Evolutionary conservation across 2,113 vertebrate species (phyloP).

Genomic region (Gavialis gangeticus): DNA sequence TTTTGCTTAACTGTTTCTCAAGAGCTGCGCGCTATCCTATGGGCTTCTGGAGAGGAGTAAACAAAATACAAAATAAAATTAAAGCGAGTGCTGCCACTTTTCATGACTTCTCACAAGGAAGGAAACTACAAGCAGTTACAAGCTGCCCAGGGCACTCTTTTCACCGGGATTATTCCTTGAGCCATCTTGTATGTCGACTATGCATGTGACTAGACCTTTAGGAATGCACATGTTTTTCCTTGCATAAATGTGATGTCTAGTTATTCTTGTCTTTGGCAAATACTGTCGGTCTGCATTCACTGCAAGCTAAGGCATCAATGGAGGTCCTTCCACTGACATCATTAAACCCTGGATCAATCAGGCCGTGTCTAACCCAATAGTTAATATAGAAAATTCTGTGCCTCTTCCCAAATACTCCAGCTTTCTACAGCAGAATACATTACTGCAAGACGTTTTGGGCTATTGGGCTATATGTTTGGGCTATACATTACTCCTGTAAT

Average conservation of each 20-base stretch:
- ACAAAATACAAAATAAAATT: not conserved
- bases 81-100: not conserved
- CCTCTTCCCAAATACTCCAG: not conserved
- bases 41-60: no score
- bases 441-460: not conserved
- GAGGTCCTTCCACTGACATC: not conserved
- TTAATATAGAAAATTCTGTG: not conserved
- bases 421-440: not conserved
- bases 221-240: not conserved
- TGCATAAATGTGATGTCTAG: not conserved
- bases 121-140: not conserved
- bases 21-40: not conserved
- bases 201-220: not conserved
- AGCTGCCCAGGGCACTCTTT: not conserved
- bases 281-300: not conserved
- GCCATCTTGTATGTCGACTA: not conserved
- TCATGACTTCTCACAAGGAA: not conserved
- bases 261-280: not conserved
- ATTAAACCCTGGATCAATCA: not conserved
- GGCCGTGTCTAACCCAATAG: not conserved
- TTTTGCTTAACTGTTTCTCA: not conserved
- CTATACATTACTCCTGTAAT: no score
- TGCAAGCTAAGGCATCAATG: not conserved
- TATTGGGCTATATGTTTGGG: not conserved
- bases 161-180: not conserved